phyloP scores from a whole-genome alignment of 2,797 vertebrate species.

The Eutrigla gurnardus region DNA sequence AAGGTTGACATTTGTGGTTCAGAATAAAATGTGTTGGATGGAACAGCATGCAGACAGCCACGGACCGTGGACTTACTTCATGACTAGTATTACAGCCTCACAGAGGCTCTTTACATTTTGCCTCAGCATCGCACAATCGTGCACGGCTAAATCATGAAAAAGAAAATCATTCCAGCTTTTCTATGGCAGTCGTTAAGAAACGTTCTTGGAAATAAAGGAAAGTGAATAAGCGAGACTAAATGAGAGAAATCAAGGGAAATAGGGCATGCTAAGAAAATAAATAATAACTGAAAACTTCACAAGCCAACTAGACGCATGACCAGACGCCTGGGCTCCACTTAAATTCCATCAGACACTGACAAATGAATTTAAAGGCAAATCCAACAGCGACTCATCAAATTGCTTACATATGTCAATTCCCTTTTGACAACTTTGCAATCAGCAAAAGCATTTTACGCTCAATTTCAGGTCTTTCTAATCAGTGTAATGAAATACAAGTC shows the following conservation, averaged over 20 bases:
- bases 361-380: slow-evolving; percentile 43
- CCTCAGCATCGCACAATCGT: not conserved
- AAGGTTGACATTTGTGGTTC: too few species aligned
- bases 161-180: not conserved
- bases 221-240: not conserved
- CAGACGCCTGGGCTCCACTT: slow-evolving; percentile 37
- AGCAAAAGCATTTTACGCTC: slow-evolving; percentile 74
- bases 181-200: not conserved
- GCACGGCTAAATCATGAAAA: not conserved
- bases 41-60: too few species aligned
- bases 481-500: slow-evolving; percentile 72
- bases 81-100: too few species aligned
- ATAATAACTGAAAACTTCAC: slow-evolving; percentile 20
- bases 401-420: slow-evolving; percentile 65
- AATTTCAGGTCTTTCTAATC: slow-evolving; percentile 71
- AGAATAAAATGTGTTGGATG: too few species aligned
- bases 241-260: not conserved
- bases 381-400: slow-evolving; percentile 61
- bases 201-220: too few species aligned
- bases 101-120: not conserved
- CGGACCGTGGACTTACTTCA: too few species aligned
- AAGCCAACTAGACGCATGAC: slow-evolving; percentile 18
- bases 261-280: slow-evolving; percentile 1
- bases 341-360: slow-evolving; percentile 36
- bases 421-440: slow-evolving; percentile 62